Percentiles rank a stretch among this genome's conserved stretches.
Evolutionary conservation across 2,113 vertebrate genomes (phyloP).

Genomic region (Rhinolophus sinicus): DNA sequence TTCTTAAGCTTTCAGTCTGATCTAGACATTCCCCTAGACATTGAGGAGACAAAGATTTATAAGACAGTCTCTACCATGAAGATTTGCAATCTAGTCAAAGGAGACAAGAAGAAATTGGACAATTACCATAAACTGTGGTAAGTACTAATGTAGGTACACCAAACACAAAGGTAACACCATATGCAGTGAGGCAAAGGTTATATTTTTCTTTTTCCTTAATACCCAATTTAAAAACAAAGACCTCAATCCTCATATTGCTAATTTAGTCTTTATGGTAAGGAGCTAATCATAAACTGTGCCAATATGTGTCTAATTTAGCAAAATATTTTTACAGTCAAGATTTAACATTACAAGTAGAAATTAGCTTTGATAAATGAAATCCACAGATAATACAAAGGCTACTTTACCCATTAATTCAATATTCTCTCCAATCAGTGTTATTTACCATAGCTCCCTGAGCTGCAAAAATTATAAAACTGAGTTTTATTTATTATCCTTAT

Average conservation of each 20-base stretch:
- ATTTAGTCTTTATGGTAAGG: not conserved
- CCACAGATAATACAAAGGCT: not conserved
- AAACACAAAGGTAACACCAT: not conserved
- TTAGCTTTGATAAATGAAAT: not conserved
- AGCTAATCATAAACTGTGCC: not conserved
- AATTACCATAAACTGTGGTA: not conserved
- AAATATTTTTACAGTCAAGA: not conserved
- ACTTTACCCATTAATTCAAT: not conserved
- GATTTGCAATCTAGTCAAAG: not conserved
- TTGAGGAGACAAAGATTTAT: not conserved
- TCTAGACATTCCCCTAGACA: not conserved
- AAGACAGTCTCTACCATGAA: not conserved
- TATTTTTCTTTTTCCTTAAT: not conserved
- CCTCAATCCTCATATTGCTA: not conserved
- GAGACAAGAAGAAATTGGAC: not conserved
- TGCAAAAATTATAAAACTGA: slow-evolving; percentile 4
- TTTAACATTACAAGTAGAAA: not conserved
- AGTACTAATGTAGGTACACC: not conserved
- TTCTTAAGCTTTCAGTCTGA: not conserved
- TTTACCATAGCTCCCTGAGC: not conserved
- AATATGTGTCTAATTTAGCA: not conserved
- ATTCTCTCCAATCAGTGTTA: not conserved
- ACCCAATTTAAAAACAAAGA: not conserved
- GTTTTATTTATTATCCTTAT: slow-evolving; percentile 31
- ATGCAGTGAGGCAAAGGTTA: not conserved